Evolutionary conservation across 1,140 invertebrate genomes (phyloP).

Genomic region (Zeugodacus cucurbitae): DNA sequence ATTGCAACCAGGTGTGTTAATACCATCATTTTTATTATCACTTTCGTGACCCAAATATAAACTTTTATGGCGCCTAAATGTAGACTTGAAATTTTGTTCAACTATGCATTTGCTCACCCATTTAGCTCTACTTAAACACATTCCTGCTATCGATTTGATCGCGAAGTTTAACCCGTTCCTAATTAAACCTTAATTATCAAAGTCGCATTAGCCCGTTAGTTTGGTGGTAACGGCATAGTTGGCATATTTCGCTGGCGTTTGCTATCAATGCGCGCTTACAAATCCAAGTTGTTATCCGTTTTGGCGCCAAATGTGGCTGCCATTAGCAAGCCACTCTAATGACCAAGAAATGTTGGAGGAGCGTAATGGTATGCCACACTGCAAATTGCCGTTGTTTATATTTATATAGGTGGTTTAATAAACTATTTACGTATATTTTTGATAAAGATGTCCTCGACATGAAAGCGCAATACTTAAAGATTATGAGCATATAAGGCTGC

Average conservation of each 20-base stretch:
- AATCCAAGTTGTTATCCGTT: background rate
- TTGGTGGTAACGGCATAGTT: background rate
- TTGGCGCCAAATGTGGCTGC: background rate
- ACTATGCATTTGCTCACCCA: too few species aligned
- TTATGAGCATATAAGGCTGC: too few species aligned
- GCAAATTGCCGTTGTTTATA: background rate
- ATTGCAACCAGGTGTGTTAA: too few species aligned
- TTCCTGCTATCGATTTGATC: background rate
- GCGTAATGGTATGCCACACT: background rate
- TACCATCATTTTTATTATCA: too few species aligned
- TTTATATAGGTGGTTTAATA: too few species aligned
- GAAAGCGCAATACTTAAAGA: too few species aligned
- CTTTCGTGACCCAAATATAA: too few species aligned
- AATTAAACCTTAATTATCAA: conserved; percentile 14
- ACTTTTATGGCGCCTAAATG: too few species aligned
- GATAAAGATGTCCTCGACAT: too few species aligned
- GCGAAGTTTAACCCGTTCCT: background rate
- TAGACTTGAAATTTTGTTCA: too few species aligned
- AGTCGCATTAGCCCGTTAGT: background rate
- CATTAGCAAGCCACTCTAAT: background rate
- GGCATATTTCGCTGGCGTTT: background rate
- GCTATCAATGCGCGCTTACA: background rate
- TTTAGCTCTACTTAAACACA: too few species aligned
- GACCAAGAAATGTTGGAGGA: background rate
- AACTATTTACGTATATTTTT: too few species aligned